Percentiles rank a stretch among this genome's conserved stretches.
phyloP scores from a whole-genome alignment of 2,113 vertebrate species.

The Stictonetta naevosa region DNA sequence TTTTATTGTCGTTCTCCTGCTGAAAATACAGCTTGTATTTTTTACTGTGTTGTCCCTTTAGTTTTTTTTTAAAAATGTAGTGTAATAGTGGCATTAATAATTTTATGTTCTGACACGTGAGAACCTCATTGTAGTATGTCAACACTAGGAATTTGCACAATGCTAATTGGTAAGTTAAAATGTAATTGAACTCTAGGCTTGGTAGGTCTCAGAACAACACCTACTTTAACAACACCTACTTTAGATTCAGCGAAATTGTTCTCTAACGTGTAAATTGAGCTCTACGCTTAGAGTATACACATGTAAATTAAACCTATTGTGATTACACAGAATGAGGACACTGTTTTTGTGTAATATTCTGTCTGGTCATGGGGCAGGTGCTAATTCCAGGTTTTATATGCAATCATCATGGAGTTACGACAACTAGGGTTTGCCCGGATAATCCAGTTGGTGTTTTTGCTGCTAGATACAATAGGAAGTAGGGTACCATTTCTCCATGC shows the following conservation, averaged over 20 bases:
- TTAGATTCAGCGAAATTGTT: not conserved
- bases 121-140: not conserved
- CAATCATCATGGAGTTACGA: fast-evolving
- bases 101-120: not conserved
- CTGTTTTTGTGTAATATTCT: not conserved
- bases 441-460: not conserved
- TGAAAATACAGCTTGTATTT: not conserved
- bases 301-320: not conserved
- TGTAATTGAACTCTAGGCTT: not conserved
- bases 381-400: not conserved
- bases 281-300: not conserved
- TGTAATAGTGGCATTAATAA: not conserved
- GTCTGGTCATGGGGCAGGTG: not conserved
- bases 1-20: not conserved
- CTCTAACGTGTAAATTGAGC: not conserved
- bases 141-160: not conserved
- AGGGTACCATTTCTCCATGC: not conserved
- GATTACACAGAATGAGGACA: not conserved
- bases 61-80: too few species aligned
- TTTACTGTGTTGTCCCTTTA: not conserved
- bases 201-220: not conserved
- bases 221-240: not conserved
- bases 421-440: not conserved
- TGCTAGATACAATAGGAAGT: not conserved
- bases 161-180: not conserved